phyloP scores from a whole-genome alignment of 2,888 invertebrate genomes.

The Morpho deidamia region DNA sequence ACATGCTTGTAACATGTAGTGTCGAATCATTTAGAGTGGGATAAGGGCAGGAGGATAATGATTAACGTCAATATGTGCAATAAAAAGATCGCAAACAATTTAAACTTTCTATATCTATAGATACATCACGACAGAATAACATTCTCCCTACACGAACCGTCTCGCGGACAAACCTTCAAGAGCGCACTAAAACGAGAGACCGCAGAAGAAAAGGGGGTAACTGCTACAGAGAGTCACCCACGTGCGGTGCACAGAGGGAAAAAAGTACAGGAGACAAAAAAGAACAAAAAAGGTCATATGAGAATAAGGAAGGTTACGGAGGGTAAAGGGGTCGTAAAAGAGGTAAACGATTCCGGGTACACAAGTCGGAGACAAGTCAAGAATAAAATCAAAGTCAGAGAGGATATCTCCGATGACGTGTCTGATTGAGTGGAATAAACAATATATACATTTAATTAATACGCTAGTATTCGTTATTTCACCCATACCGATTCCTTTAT shows the following conservation, averaged over 20 bases:
- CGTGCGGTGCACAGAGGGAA: conserved; percentile 34
- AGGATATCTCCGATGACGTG: conserved; percentile 60
- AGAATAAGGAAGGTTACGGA: conserved; percentile 43
- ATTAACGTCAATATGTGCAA: no score
- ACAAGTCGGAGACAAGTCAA: conserved; percentile 37
- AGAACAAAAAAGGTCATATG: conserved; percentile 40
- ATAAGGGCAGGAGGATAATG: no score
- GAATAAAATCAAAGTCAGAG: conserved; percentile 58
- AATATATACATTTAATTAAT: neutral
- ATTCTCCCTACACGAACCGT: conserved; percentile 64
- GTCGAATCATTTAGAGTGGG: no score
- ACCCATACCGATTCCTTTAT: neutral
- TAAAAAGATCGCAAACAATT: no score
- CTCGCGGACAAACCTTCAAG: conserved; percentile 66
- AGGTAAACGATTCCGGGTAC: conserved; percentile 52
- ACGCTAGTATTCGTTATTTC: neutral
- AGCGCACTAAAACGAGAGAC: conserved; percentile 60
- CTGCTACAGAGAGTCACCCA: conserved; percentile 30
- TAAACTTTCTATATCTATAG: conserved; percentile 36
- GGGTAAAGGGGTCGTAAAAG: conserved; percentile 54
- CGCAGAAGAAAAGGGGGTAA: conserved; percentile 32
- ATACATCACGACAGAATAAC: conserved; percentile 69
- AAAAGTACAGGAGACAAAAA: conserved; percentile 37
- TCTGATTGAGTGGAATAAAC: conserved; percentile 43
- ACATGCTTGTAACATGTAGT: no score